These are phyloP conservation scores for Oreotragus oreotragus DNA, from an alignment of 2,113 vertebrate species.

Conservation along the genomic window DNA sequence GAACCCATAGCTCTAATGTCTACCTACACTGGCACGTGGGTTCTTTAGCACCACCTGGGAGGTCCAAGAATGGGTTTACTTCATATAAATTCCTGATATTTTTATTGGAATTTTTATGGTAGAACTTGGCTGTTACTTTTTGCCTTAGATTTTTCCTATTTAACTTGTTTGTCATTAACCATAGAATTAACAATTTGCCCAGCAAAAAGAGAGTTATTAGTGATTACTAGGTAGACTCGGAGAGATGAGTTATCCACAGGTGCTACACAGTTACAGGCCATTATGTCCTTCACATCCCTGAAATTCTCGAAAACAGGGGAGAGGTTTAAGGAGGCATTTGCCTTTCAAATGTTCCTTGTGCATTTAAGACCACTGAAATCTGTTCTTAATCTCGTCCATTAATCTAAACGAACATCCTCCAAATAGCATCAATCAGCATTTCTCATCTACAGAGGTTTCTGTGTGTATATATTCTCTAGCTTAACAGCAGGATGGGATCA, in stretches of 20 bases:
- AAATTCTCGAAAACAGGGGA: neutral
- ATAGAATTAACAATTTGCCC: neutral
- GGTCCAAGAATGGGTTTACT: neutral
- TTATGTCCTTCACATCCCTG: neutral
- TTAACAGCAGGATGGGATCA: neutral
- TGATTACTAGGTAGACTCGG: neutral
- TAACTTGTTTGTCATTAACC: neutral
- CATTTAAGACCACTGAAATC: neutral
- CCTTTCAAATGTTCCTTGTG: neutral
- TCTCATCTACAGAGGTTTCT: neutral
- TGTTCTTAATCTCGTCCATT: neutral
- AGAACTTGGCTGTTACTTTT: neutral
- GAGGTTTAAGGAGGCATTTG: neutral
- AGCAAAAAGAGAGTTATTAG: neutral
- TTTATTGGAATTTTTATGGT: neutral
- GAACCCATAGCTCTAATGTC: neutral
- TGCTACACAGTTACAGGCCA: neutral
- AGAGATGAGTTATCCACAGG: neutral
- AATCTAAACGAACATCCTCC: neutral
- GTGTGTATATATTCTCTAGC: neutral
- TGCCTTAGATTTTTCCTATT: neutral
- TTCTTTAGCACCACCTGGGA: neutral
- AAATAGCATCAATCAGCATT: neutral
- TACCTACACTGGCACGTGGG: fast-evolving
- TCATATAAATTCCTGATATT: neutral